Percentiles rank a stretch among this genome's conserved stretches.
Evolutionary conservation across 1,140 invertebrate genomes (phyloP).

Genomic region (Cherax destructor): DNA sequence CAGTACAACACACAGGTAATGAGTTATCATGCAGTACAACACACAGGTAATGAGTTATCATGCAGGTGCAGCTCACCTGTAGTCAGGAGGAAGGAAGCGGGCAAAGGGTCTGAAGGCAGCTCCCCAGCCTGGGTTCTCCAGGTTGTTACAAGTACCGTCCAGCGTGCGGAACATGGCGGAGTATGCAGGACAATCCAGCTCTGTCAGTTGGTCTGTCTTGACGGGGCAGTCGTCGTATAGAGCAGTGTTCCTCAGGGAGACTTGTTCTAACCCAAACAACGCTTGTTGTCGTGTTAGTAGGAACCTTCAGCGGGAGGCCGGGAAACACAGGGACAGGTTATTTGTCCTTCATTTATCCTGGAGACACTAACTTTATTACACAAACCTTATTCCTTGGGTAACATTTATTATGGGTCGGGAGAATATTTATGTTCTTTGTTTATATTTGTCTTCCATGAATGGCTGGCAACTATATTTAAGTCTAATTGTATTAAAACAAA

Average conservation of each 20-base stretch:
- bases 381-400: too few relatives aligned
- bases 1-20: too few relatives aligned
- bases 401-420: too few relatives aligned
- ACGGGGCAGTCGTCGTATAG: slow-evolving; percentile 81
- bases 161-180: slow-evolving; percentile 81
- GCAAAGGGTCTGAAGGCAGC: slow-evolving; percentile 87
- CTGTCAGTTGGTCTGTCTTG: slow-evolving; percentile 74
- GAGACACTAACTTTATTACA: too few relatives aligned
- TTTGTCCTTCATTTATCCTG: too few relatives aligned
- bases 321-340: too few relatives aligned
- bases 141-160: slow-evolving; percentile 92
- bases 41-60: too few relatives aligned
- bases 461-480: too few relatives aligned
- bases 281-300: slow-evolving; percentile 72
- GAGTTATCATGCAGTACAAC: too few relatives aligned
- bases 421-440: too few relatives aligned
- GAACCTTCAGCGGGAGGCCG: slow-evolving; percentile 66
- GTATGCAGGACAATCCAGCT: slow-evolving; percentile 54
- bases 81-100: slow-evolving; percentile 87
- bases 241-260: slow-evolving; percentile 77
- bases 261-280: slow-evolving; percentile 72
- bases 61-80: slow-evolving; percentile 74
- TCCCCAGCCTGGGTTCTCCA: slow-evolving; percentile 84
- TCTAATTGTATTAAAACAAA: too few relatives aligned
- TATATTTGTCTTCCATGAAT: too few relatives aligned